These are phyloP conservation scores for Tenthredo notha DNA, from an alignment of 2,888 invertebrate genomes.

Conservation along the genomic window DNA sequence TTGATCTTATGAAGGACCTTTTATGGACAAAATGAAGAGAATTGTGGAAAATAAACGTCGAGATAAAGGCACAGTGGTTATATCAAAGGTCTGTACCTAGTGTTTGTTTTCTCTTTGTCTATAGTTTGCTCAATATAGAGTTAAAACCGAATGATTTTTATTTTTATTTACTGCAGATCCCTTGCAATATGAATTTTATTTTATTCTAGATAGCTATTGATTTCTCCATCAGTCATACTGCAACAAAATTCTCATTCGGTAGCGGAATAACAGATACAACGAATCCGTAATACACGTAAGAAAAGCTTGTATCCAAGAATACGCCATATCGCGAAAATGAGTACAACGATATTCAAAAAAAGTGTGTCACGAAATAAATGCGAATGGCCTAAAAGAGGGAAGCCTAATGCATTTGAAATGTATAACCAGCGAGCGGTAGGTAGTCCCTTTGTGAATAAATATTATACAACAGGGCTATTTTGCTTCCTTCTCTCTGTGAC, in stretches of 20 bases:
- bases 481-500: conserved; percentile 45
- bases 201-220: background rate
- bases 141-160: background rate
- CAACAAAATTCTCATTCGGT: background rate
- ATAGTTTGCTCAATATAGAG: background rate
- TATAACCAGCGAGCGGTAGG: conserved; percentile 10
- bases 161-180: no score
- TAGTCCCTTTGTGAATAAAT: background rate
- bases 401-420: conserved; percentile 47
- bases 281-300: background rate
- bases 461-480: conserved; percentile 32
- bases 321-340: background rate
- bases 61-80: background rate
- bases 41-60: conserved; percentile 17
- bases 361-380: conserved; percentile 11
- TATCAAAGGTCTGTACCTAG: background rate
- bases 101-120: background rate
- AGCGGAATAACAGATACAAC: background rate
- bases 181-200: background rate
- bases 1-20: conserved; percentile 16
- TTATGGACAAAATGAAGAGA: background rate
- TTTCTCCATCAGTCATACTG: background rate
- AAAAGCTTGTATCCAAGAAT: conserved; percentile 11
- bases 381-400: conserved; percentile 14
- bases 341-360: background rate